phyloP scores from a whole-genome alignment of 2,113 vertebrate genomes.

The Phoxinus phoxinus region DNA sequence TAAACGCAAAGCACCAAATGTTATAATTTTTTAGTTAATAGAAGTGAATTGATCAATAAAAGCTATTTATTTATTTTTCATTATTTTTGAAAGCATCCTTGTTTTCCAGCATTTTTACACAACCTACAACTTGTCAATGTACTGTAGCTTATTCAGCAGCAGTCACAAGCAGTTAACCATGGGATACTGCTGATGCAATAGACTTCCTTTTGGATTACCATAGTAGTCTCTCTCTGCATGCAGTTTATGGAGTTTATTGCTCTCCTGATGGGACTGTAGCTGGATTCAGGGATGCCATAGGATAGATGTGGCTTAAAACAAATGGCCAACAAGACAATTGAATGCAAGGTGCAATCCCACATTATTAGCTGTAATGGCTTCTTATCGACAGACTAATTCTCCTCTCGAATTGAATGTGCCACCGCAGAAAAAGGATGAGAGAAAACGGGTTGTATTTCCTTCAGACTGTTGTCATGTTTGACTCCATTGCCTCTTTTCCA shows the following conservation, averaged over 20 bases:
- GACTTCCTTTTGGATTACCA: conserved; percentile 5
- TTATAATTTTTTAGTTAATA: no score
- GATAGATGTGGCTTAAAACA: conserved; percentile 49
- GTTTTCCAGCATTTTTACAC: no score
- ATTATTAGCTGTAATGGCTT: conserved; percentile 48
- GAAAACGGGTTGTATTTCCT: conserved; percentile 10
- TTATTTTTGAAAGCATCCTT: no score
- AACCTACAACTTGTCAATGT: no score
- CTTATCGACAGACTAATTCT: conserved; percentile 57
- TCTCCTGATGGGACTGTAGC: background rate
- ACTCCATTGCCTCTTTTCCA: background rate
- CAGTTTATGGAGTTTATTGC: conserved; percentile 12
- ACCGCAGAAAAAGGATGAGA: conserved; percentile 28
- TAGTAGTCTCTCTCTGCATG: conserved; percentile 3
- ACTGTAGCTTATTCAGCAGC: background rate
- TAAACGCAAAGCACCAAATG: no score
- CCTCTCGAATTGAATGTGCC: conserved; percentile 47
- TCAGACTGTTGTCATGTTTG: background rate
- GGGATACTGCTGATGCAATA: background rate
- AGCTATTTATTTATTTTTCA: no score
- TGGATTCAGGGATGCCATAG: background rate
- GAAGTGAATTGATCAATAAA: no score
- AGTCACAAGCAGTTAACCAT: background rate
- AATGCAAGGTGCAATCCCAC: conserved; percentile 44
- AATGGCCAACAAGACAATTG: conserved; percentile 38